These are phyloP conservation scores for Cheilosia variabilis DNA, from an alignment of 2,888 invertebrate species.

Conservation along the genomic window DNA sequence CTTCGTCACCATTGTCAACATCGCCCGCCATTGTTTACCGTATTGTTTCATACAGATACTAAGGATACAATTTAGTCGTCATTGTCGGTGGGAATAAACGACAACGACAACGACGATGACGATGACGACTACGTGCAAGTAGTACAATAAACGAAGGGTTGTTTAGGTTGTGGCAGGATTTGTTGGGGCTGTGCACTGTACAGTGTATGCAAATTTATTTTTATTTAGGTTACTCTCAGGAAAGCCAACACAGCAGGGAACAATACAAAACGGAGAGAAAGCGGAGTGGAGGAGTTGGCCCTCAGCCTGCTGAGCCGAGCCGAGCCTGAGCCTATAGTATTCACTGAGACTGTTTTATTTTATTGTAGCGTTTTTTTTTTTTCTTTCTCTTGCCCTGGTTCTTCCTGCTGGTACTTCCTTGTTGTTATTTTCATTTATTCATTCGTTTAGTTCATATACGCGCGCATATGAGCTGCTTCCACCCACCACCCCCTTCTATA, in stretches of 20 bases:
- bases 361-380: slow-evolving; percentile 5
- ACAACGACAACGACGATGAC: slow-evolving; percentile 24
- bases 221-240: slow-evolving; percentile 74
- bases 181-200: slow-evolving; percentile 55
- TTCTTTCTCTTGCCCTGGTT: slow-evolving; percentile 56
- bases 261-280: slow-evolving; percentile 52
- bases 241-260: slow-evolving; percentile 69
- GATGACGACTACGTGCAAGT: slow-evolving; percentile 34
- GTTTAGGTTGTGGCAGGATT: slow-evolving; percentile 64
- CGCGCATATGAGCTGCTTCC: slow-evolving; percentile 36
- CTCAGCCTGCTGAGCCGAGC: no score
- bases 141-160: slow-evolving; percentile 62
- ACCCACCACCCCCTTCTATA: background rate
- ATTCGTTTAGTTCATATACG: slow-evolving; percentile 62
- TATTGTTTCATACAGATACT: slow-evolving; percentile 65
- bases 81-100: slow-evolving; percentile 31
- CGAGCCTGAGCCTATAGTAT: slow-evolving; percentile 30
- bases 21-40: slow-evolving; percentile 59
- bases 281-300: background rate
- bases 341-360: slow-evolving; percentile 19
- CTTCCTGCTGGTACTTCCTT: slow-evolving; percentile 64
- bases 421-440: slow-evolving; percentile 73
- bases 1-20: slow-evolving; percentile 59
- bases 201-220: slow-evolving; percentile 66
- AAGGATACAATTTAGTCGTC: slow-evolving; percentile 66